These are phyloP conservation scores for Antennarius maculatus DNA, from an alignment of 2,797 vertebrate species.

Conservation along the genomic window DNA sequence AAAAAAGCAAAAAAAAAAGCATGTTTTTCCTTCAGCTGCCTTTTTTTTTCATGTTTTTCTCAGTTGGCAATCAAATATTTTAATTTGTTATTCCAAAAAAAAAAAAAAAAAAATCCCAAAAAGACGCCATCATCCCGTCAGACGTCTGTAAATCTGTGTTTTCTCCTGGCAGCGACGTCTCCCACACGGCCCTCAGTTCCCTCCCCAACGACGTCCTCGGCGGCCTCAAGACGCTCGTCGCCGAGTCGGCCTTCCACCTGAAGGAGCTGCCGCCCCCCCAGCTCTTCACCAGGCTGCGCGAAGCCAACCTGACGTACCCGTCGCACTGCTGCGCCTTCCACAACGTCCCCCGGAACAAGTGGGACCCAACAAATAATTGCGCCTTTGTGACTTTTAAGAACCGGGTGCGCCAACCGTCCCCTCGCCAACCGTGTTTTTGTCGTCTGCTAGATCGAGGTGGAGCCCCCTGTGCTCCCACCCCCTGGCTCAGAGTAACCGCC, in stretches of 20 bases:
- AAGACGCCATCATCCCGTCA: neutral
- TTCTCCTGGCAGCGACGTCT: constrained; percentile 86
- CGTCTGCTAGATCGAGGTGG: constrained; percentile 75
- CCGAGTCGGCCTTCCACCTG: constrained; percentile 83
- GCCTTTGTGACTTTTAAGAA: too few species aligned
- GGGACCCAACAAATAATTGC: too few species aligned
- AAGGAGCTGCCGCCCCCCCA: constrained; percentile 88
- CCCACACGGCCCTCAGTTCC: constrained; percentile 86
- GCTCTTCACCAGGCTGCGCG: constrained; percentile 82
- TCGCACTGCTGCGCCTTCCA: constrained; percentile 95
- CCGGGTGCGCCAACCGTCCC: too few species aligned
- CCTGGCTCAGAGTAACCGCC: constrained; percentile 27
- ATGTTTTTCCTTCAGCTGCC: constrained; percentile 7
- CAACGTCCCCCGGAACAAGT: constrained; percentile 79
- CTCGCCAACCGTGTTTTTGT: too few species aligned
- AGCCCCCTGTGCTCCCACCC: constrained; percentile 81
- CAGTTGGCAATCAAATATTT: constrained; percentile 35
- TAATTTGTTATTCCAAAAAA: neutral
- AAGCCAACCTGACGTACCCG: constrained; percentile 91
- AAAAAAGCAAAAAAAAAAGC: constrained; percentile 3
- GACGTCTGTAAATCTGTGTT: neutral
- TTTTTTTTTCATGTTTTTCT: constrained; percentile 7
- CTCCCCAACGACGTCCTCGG: constrained; percentile 87
- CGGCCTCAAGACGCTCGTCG: constrained; percentile 85
- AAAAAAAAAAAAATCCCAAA: neutral